Evolutionary conservation across 2,797 vertebrate species (phyloP).

Genomic region (Acrocephalus scirpaceus): DNA sequence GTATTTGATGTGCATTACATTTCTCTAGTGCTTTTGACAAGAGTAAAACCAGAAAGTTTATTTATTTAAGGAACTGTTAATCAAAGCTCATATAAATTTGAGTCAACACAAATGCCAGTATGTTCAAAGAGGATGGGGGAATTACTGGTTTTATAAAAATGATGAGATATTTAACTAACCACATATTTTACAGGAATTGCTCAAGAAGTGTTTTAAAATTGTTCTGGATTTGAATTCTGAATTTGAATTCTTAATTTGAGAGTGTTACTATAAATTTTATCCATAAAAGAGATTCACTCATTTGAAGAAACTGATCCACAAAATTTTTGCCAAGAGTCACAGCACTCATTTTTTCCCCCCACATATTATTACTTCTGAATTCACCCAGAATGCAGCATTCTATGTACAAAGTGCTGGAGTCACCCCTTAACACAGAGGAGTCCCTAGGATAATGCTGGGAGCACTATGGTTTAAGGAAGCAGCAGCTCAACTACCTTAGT

Average conservation of each 20-base stretch:
- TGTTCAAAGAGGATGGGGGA: neutral
- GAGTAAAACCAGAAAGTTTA: neutral
- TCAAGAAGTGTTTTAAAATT: neutral
- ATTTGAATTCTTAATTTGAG: neutral
- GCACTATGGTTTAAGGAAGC: neutral
- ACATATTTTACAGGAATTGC: neutral
- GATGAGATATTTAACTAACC: neutral
- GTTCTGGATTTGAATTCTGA: neutral
- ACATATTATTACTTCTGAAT: neutral
- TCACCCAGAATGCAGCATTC: neutral
- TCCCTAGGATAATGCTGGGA: neutral
- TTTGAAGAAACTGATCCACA: neutral
- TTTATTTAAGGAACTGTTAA: neutral
- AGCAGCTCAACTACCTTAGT: neutral
- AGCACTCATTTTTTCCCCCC: neutral
- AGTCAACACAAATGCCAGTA: neutral
- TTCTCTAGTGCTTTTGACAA: neutral
- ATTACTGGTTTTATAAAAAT: neutral
- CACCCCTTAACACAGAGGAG: accelerated
- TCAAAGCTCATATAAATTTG: neutral
- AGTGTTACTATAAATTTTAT: neutral
- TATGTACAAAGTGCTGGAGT: neutral
- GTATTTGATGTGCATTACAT: neutral
- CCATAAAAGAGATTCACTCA: neutral
- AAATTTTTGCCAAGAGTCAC: neutral